Conservation (phyloP, 2,888 invertebrate species). For the Machimus atricapillus region DNA sequence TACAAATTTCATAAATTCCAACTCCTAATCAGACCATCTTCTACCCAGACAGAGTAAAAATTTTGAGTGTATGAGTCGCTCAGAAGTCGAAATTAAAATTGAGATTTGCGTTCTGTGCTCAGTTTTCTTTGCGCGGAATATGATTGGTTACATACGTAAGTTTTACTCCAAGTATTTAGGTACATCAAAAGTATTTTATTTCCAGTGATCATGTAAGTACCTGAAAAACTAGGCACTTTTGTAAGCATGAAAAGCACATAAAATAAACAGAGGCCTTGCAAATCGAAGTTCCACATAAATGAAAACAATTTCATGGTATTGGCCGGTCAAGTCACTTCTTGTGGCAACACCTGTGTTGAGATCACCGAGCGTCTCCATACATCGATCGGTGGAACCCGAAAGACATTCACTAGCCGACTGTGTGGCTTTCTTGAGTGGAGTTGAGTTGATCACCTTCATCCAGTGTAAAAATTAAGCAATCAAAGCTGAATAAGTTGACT, state of each 20-base stretch:
- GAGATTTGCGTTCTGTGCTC: not conserved
- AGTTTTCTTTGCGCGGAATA: not conserved
- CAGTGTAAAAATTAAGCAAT: not conserved
- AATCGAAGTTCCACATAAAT: not conserved
- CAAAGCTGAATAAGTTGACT: not conserved
- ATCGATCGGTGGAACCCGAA: not conserved
- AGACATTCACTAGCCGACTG: not conserved
- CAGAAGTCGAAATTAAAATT: not conserved
- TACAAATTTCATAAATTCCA: not conserved
- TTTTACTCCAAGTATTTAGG: not conserved
- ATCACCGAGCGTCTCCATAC: not conserved
- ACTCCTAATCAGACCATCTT: not conserved
- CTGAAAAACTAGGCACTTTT: not conserved
- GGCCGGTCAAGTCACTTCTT: not conserved
- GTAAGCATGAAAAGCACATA: not conserved
- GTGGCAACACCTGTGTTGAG: not conserved
- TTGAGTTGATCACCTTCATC: conserved; percentile 14
- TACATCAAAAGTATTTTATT: not conserved
- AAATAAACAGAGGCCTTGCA: not conserved
- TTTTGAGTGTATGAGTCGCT: not conserved
- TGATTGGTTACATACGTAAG: not conserved
- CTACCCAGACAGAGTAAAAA: not conserved
- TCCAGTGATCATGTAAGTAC: not conserved
- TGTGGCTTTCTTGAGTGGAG: not conserved
- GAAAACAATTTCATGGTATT: not conserved